Evolutionary conservation across 2,888 invertebrate species (phyloP).

Genomic region (Pharmacophagus antenor): DNA sequence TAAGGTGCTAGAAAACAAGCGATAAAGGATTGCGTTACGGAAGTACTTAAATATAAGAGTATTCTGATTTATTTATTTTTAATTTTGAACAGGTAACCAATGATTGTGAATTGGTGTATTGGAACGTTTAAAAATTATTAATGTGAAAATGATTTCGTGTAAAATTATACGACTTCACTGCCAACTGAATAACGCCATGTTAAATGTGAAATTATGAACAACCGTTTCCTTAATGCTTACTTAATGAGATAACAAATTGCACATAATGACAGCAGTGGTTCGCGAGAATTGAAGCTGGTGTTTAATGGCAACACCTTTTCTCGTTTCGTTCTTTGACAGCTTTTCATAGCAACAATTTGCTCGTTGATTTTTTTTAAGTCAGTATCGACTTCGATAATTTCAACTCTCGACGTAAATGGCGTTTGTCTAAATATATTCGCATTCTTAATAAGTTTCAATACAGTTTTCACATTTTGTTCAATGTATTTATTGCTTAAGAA

Average conservation of each 20-base stretch:
- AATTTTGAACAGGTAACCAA: too few relatives aligned
- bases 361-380: neutral
- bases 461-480: too few relatives aligned
- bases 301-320: conserved; percentile 9
- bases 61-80: too few relatives aligned
- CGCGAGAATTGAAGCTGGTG: conserved; percentile 6
- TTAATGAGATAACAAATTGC: conserved; percentile 16
- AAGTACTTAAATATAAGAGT: too few relatives aligned
- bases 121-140: neutral
- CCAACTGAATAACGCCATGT: conserved; percentile 11
- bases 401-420: neutral
- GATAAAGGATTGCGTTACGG: too few relatives aligned
- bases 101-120: too few relatives aligned
- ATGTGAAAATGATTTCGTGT: conserved; percentile 1
- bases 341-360: neutral
- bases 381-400: neutral
- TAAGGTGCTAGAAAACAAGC: too few relatives aligned
- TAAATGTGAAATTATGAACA: conserved; percentile 8
- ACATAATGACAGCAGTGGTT: conserved; percentile 8
- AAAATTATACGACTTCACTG: conserved; percentile 5
- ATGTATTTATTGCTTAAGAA: too few relatives aligned
- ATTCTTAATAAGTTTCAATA: too few relatives aligned
- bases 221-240: neutral
- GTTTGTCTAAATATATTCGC: neutral
- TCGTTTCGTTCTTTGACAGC: conserved; percentile 5